Percentiles rank a stretch among this genome's conserved stretches.
Conservation (phyloP, 2,113 vertebrate genomes). For the Cottus gobio region DNA sequence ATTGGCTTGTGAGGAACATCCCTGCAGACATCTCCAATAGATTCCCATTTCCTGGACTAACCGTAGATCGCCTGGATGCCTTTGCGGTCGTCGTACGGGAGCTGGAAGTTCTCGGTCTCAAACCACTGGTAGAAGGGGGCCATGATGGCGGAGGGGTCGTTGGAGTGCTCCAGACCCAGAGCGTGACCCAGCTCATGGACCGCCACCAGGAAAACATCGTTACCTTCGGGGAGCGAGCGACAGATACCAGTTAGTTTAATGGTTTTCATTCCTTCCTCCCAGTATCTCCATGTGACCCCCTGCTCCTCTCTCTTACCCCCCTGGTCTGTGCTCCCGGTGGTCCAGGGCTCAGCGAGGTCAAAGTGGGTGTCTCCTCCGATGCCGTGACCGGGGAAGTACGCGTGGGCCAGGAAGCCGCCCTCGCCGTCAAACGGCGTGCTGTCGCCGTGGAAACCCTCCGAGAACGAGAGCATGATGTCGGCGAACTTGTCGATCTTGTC, state of each 20-base stretch:
- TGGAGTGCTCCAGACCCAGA: slow-evolving; percentile 91
- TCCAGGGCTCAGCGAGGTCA: slow-evolving; percentile 92
- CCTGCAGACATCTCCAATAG: neutral
- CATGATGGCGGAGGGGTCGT: slow-evolving; percentile 91
- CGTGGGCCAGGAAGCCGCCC: slow-evolving; percentile 92
- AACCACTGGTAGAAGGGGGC: slow-evolving; percentile 96
- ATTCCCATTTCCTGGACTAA: slow-evolving; percentile 16
- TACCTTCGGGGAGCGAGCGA: slow-evolving; percentile 77
- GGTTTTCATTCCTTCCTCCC: neutral
- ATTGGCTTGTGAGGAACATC: neutral
- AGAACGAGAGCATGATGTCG: slow-evolving; percentile 94
- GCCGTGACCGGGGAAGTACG: slow-evolving; percentile 91
- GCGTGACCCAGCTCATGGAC: slow-evolving; percentile 93
- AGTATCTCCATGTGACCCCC: neutral
- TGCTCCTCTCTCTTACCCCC: slow-evolving; percentile 81
- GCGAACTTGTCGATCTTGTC: slow-evolving; percentile 87
- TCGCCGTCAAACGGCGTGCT: slow-evolving; percentile 94
- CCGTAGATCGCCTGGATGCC: slow-evolving; percentile 93
- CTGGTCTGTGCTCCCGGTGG: slow-evolving; percentile 85
- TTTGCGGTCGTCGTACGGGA: slow-evolving; percentile 89
- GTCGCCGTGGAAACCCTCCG: slow-evolving; percentile 93
- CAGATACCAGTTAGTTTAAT: no score
- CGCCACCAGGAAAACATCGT: slow-evolving; percentile 92
- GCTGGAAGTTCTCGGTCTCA: slow-evolving; percentile 90
- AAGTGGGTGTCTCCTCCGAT: slow-evolving; percentile 96